Evolutionary conservation across 2,797 vertebrate species (phyloP), one percentile per base, ranked within the genome.

Genomic region (Sebastes paucispinis): DNA sequence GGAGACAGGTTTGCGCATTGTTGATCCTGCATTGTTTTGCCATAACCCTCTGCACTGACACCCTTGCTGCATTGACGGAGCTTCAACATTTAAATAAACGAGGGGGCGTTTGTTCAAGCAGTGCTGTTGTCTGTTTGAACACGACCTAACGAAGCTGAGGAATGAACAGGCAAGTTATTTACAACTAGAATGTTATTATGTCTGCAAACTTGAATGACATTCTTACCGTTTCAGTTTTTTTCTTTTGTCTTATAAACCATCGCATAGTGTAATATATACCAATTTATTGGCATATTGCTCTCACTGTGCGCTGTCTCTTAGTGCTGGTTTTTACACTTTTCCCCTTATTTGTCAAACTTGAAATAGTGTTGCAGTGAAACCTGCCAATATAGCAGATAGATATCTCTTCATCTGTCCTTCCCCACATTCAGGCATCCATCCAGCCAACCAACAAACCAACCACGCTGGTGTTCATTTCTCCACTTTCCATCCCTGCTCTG

Each of bases 401-500:
- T 77, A 55, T 32, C 39, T 31, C 24, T 77, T 66, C 72, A 69
- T 82, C 70, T 50, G 29, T 73, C 69, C 64, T 69, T 59, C 47
- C 32, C 55, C 52, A 47, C 54, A 50, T 69, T 50, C 72, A 77
- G 73, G 11, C 81, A 69, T 76, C 78, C 55, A 80, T 76, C 78
- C 58, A 29, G 73, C 39, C 75, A 83, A 60, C 69, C 58, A 59
- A 24, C 59, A 18, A 76, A 75, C 69, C 80, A 83, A 58, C 31
- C 36, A 34, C 32, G 36, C 80, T 70, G 81, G 72, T 89, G 85
- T 89, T 87, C 76, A 81, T 89, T 86, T 86, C 89, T 91, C 73
- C 76, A 79, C 87, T 88, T 86, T 91, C 84, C 82, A 73, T 86
- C 81, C 81, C 80, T 84, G 84, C 84, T 87, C 75, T n/a, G 76